A percentile compares a stretch with the other conserved stretches of the same genome.
Conservation (phyloP, 2,113 vertebrate species). For the Pseudopipra pipra region DNA sequence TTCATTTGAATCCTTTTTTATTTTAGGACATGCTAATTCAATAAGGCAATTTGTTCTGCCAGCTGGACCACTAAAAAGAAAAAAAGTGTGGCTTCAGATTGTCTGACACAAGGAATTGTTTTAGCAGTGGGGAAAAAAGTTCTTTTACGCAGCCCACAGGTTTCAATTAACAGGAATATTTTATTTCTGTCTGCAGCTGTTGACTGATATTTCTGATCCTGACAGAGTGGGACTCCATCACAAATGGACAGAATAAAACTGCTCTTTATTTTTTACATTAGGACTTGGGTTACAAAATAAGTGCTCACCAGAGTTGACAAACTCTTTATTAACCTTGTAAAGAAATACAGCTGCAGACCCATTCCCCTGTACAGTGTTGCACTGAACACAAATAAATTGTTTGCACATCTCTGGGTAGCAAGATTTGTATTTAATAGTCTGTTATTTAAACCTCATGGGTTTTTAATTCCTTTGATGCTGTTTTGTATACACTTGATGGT, state of each 20-base stretch:
- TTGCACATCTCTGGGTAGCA: conserved; percentile 37
- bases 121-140: background rate
- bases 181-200: background rate
- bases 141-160: background rate
- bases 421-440: conserved; percentile 9
- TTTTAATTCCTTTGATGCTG: background rate
- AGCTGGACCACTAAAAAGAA: background rate
- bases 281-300: background rate
- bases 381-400: conserved; percentile 51
- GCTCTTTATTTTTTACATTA: background rate
- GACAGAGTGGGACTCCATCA: background rate
- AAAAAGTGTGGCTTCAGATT: background rate
- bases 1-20: background rate
- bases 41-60: conserved; percentile 11
- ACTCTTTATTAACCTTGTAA: background rate
- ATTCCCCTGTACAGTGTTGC: background rate
- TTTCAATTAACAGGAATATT: background rate
- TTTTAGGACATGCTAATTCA: conserved; percentile 15
- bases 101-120: background rate
- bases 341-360: background rate
- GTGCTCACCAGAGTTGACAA: conserved; percentile 30
- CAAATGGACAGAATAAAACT: background rate
- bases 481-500: background rate
- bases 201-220: background rate
- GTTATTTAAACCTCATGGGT: background rate